Conservation (phyloP, 2,888 invertebrate species). For the Hydriomena furcata region DNA sequence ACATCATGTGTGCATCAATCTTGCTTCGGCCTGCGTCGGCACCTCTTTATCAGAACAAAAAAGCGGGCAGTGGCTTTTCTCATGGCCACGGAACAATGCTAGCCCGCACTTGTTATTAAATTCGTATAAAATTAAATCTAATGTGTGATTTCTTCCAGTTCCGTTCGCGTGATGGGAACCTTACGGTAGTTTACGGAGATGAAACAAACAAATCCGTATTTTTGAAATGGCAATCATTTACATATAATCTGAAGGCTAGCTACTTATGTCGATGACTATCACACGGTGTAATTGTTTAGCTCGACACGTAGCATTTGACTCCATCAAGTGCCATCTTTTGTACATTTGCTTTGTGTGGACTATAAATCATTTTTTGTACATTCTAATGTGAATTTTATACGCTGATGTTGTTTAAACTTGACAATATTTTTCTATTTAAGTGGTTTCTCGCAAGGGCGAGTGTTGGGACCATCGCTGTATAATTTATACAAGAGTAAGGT, state of each 20-base stretch:
- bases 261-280: slow-evolving; percentile 50
- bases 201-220: slow-evolving; percentile 51
- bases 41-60: slow-evolving; percentile 76
- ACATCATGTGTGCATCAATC: slow-evolving; percentile 74
- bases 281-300: slow-evolving; percentile 40
- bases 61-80: slow-evolving; percentile 71
- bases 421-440: slow-evolving; percentile 8
- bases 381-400: slow-evolving; percentile 29
- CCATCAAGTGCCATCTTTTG: slow-evolving; percentile 33
- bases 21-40: slow-evolving; percentile 74
- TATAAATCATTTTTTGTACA: slow-evolving; percentile 22
- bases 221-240: slow-evolving; percentile 52
- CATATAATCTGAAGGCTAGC: slow-evolving; percentile 49
- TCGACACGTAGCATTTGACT: slow-evolving; percentile 38
- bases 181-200: slow-evolving; percentile 68
- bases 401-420: background rate
- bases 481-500: slow-evolving; percentile 21
- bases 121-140: slow-evolving; percentile 83
- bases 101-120: slow-evolving; percentile 78
- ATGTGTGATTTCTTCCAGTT: slow-evolving; percentile 77
- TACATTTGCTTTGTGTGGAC: slow-evolving; percentile 34
- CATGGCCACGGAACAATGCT: slow-evolving; percentile 74
- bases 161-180: slow-evolving; percentile 78
- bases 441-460: slow-evolving; percentile 28
- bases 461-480: slow-evolving; percentile 29